These are phyloP conservation scores for Lithophane ornitopus DNA, from an alignment of 2,888 invertebrate genomes.

Conservation along the genomic window DNA sequence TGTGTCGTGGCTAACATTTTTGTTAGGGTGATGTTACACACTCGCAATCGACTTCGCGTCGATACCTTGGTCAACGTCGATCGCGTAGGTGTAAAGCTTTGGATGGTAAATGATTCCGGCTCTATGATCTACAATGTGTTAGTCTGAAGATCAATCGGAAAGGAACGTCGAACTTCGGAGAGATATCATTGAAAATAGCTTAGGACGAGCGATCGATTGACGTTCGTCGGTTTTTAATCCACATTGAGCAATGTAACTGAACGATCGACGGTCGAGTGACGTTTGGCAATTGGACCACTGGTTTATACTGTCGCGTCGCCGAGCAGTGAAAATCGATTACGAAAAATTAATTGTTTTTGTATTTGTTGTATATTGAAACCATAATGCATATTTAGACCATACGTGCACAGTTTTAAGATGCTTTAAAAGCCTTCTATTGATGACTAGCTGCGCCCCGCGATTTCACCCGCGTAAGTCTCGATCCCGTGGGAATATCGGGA, in stretches of 20 bases:
- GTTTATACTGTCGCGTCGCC: neutral
- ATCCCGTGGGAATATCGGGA: too few species aligned
- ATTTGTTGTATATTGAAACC: neutral
- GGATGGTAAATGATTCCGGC: neutral
- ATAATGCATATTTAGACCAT: neutral
- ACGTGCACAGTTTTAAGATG: too few species aligned
- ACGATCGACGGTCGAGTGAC: neutral
- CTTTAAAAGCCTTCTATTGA: neutral
- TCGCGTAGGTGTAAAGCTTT: neutral
- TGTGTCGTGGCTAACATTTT: neutral
- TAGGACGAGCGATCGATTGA: neutral
- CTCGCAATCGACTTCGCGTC: neutral
- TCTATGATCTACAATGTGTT: neutral
- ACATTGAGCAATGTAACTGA: neutral
- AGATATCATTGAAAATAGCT: neutral
- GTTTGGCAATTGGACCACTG: neutral
- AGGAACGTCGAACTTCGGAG: neutral
- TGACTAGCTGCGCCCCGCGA: too few species aligned
- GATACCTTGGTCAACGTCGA: too few species aligned
- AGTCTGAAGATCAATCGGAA: neutral
- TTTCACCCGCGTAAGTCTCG: too few species aligned
- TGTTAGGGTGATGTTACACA: slow-evolving; percentile 1
- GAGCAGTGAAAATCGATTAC: neutral
- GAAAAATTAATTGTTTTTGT: too few species aligned
- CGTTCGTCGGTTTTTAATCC: neutral